Percentiles rank a stretch among this genome's conserved stretches.
Evolutionary conservation across 2,888 invertebrate species (phyloP).

Genomic region (Hypomecis atomaria): DNA sequence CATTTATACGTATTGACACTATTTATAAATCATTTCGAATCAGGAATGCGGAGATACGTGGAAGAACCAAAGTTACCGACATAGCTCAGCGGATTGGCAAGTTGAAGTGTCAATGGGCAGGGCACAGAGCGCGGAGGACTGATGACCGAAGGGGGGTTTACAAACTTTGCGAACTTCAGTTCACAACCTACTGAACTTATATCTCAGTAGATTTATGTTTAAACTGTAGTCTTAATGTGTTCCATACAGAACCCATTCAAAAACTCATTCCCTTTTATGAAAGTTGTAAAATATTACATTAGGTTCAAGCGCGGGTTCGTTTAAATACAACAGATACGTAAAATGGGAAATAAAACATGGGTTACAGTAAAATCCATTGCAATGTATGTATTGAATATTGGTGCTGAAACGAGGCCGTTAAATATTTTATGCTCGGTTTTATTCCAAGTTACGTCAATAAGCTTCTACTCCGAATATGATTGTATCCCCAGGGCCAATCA

Average conservation of each 20-base stretch:
- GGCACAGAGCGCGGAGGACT: too few species aligned
- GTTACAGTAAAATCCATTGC: slow-evolving; percentile 45
- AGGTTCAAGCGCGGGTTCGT: slow-evolving; percentile 17
- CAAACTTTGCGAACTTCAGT: too few species aligned
- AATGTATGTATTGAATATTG: slow-evolving; percentile 50
- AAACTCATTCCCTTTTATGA: slow-evolving; percentile 30
- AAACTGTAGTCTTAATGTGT: neutral
- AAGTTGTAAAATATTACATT: slow-evolving; percentile 33
- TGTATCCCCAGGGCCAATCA: slow-evolving; percentile 31
- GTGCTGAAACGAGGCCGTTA: slow-evolving; percentile 44
- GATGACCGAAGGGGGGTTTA: too few species aligned
- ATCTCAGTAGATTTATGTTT: neutral
- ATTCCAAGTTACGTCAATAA: slow-evolving; percentile 39
- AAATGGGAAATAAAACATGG: slow-evolving; percentile 39
- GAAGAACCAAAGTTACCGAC: too few species aligned
- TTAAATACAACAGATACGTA: slow-evolving; percentile 37
- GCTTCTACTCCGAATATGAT: slow-evolving; percentile 29
- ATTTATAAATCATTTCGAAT: too few species aligned
- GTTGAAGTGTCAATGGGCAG: too few species aligned
- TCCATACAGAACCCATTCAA: slow-evolving; percentile 17
- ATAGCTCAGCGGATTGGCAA: too few species aligned
- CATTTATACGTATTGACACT: too few species aligned
- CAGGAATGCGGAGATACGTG: too few species aligned
- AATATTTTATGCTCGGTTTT: slow-evolving; percentile 45
- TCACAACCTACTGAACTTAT: too few species aligned